A percentile compares a stretch with the other conserved stretches of the same genome.
Conservation (phyloP, 2,113 vertebrate genomes). For the Myotis lucifugus region DNA sequence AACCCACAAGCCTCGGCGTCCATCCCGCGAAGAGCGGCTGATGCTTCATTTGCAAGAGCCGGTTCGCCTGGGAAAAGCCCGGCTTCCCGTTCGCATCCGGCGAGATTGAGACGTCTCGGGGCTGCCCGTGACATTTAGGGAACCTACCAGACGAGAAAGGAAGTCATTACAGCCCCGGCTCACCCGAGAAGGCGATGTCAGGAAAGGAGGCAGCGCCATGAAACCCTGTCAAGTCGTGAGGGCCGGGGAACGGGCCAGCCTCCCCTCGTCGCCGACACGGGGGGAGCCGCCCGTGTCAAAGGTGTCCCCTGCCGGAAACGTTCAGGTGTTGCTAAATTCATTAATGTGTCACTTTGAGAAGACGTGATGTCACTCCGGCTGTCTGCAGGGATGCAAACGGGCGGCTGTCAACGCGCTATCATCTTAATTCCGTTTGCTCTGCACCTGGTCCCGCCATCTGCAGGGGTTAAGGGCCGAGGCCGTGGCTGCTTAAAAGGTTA, state of each 20-base stretch:
- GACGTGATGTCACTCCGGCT: slow-evolving; percentile 91
- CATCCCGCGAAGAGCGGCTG: no score
- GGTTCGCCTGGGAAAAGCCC: slow-evolving; percentile 86
- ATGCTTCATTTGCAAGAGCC: slow-evolving; percentile 88
- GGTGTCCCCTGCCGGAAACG: slow-evolving; percentile 89
- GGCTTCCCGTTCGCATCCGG: slow-evolving; percentile 84
- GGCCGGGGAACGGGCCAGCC: slow-evolving; percentile 85
- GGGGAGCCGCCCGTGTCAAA: slow-evolving; percentile 90
- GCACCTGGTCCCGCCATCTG: slow-evolving; percentile 88
- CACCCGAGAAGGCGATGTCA: slow-evolving; percentile 91
- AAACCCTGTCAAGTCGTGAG: slow-evolving; percentile 94
- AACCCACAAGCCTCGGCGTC: slow-evolving; percentile 85
- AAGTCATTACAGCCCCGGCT: slow-evolving; percentile 89
- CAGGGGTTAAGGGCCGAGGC: slow-evolving; percentile 84
- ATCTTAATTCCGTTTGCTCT: slow-evolving; percentile 92
- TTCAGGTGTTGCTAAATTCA: slow-evolving; percentile 98
- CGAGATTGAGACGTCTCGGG: slow-evolving; percentile 86
- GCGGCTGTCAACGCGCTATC: slow-evolving; percentile 93
- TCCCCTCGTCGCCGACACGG: no score
- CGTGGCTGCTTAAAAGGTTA: slow-evolving; percentile 87
- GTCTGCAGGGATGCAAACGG: slow-evolving; percentile 90
- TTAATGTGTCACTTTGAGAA: slow-evolving; percentile 92
- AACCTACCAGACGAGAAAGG: slow-evolving; percentile 82
- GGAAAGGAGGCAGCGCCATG: slow-evolving; percentile 92
- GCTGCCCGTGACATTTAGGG: slow-evolving; percentile 86